Evolutionary conservation across 2,113 vertebrate genomes (phyloP).

Genomic region (Nycticryphes semicollaris): DNA sequence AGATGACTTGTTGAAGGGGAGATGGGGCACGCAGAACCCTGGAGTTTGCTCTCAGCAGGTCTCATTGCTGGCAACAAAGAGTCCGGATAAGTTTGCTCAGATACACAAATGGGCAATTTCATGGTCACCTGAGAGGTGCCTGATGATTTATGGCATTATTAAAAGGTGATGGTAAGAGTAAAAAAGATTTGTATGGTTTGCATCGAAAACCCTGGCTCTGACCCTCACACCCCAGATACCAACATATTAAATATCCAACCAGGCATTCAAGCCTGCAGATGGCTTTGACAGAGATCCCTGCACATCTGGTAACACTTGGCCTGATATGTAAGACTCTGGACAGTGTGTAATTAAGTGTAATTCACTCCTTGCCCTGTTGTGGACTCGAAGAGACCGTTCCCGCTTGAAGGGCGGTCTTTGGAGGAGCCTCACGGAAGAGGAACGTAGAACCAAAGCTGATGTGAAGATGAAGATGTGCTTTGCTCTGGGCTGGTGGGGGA

Average conservation of each 20-base stretch:
- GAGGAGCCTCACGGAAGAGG: neutral
- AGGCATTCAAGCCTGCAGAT: neutral
- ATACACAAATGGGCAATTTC: neutral
- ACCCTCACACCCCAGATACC: slow-evolving; percentile 27
- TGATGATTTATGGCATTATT: slow-evolving; percentile 29
- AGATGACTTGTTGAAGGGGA: neutral
- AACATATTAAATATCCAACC: slow-evolving; percentile 22
- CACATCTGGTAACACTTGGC: slow-evolving; percentile 58
- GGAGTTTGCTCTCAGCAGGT: neutral
- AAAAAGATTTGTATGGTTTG: slow-evolving; percentile 45
- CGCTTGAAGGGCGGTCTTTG: neutral
- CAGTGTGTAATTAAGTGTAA: neutral
- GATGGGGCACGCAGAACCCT: neutral
- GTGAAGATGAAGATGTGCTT: neutral
- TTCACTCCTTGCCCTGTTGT: neutral
- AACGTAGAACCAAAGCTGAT: neutral
- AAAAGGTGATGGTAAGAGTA: slow-evolving; percentile 16
- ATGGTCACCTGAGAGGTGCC: slow-evolving; percentile 30
- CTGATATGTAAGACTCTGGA: neutral
- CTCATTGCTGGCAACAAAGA: neutral
- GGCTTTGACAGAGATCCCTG: neutral
- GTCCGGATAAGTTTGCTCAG: neutral
- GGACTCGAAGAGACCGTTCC: neutral
- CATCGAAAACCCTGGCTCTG: neutral
- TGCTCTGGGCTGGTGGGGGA: neutral